Percentiles rank a stretch among this genome's conserved stretches.
Conservation (phyloP, 53 echinoderm and acorn worm genomes). For the Stichopus horrens region DNA sequence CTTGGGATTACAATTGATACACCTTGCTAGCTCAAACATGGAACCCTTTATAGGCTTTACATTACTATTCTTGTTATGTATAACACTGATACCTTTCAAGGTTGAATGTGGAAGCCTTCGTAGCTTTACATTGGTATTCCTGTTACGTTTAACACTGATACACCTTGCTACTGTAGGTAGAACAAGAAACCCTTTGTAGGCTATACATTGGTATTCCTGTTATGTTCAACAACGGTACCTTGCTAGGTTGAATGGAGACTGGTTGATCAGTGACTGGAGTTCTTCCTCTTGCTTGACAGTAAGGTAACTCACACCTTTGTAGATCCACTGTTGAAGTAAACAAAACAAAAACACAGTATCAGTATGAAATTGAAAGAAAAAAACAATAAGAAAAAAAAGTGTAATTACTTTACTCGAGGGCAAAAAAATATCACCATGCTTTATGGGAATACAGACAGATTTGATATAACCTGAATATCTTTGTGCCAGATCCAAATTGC, state of each 20-base stretch:
- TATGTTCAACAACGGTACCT: conserved; percentile 43
- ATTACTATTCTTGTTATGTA: too few relatives aligned
- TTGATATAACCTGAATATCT: too few relatives aligned
- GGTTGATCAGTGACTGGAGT: conserved; percentile 48
- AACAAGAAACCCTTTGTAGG: background rate
- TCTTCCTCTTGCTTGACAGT: conserved; percentile 61
- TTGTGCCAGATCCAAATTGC: too few relatives aligned
- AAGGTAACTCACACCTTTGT: conserved; percentile 74
- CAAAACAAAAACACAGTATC: background rate
- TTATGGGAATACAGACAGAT: too few relatives aligned
- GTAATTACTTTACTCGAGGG: too few relatives aligned
- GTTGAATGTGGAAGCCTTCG: background rate
- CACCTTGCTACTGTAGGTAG: conserved; percentile 68
- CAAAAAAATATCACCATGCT: too few relatives aligned
- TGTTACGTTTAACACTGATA: background rate
- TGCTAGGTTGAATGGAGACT: conserved; percentile 56
- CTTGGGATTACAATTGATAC: too few relatives aligned
- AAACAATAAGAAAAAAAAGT: too few relatives aligned
- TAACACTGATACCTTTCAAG: conserved; percentile 53
- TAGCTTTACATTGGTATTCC: background rate
- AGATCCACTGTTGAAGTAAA: conserved; percentile 60
- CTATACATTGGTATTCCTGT: background rate
- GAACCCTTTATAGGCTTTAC: too few relatives aligned
- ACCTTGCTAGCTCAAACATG: too few relatives aligned
- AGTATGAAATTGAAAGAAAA: background rate